Evolutionary conservation across 2,888 invertebrate genomes (phyloP).

Genomic region (Aspidapion aeneum): DNA sequence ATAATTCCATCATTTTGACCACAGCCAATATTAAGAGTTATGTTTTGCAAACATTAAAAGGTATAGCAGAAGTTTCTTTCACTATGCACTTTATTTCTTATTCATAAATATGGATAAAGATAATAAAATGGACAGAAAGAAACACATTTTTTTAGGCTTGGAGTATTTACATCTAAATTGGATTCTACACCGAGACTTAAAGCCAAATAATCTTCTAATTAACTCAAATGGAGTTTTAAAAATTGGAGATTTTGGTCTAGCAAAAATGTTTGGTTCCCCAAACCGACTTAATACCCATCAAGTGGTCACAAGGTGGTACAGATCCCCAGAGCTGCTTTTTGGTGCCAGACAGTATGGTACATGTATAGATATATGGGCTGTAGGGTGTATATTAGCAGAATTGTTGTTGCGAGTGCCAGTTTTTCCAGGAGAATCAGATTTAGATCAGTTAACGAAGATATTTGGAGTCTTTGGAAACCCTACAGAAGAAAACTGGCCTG

Average conservation of each 20-base stretch:
- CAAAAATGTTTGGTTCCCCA: constrained; percentile 96
- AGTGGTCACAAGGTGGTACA: constrained; percentile 93
- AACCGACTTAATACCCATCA: constrained; percentile 96
- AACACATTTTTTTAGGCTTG: too few relatives aligned
- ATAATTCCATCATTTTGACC: constrained; percentile 81
- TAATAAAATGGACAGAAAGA: too few relatives aligned
- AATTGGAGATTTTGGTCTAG: constrained; percentile 98
- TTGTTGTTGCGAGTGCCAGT: constrained; percentile 87
- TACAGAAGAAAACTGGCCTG: constrained; percentile 88
- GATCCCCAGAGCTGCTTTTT: constrained; percentile 90
- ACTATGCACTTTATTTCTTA: constrained; percentile 94
- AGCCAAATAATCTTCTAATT: constrained; percentile 97
- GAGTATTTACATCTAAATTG: constrained; percentile 26
- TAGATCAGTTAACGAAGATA: constrained; percentile 94
- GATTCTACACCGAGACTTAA: constrained; percentile 97
- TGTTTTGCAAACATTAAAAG: constrained; percentile 90
- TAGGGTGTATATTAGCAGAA: constrained; percentile 97
- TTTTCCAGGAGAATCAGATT: constrained; percentile 93
- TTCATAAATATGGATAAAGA: too few relatives aligned
- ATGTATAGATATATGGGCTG: constrained; percentile 98
- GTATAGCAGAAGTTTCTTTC: too few relatives aligned
- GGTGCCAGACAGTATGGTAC: constrained; percentile 94
- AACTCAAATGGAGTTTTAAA: constrained; percentile 90
- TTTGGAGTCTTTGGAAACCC: constrained; percentile 95
- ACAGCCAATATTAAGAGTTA: constrained; percentile 95